Conservation (phyloP, 1,140 invertebrate species). For the Pseudomyrmex dendroicus region DNA sequence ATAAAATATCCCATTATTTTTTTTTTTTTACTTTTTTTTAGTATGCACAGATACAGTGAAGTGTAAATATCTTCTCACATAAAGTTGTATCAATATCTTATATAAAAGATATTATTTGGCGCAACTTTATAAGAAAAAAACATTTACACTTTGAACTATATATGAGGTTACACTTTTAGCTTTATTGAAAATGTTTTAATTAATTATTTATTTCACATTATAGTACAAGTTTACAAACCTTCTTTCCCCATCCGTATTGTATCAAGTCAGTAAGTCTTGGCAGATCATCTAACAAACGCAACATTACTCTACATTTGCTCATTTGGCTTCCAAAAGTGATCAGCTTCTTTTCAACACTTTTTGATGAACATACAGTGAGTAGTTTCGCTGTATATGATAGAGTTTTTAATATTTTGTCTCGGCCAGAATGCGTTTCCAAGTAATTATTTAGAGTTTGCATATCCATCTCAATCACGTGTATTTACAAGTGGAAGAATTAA, state of each 20-base stretch:
- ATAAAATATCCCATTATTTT: conserved; percentile 13
- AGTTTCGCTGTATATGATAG: conserved; percentile 89
- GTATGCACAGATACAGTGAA: no score
- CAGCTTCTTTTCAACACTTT: conserved; percentile 86
- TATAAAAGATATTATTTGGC: no score
- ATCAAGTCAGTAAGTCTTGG: conserved; percentile 88
- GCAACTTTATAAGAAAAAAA: no score
- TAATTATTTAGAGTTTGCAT: conserved; percentile 71
- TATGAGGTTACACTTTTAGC: not conserved
- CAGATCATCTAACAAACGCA: conserved; percentile 91
- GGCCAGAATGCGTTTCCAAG: conserved; percentile 85
- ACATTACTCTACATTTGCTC: conserved; percentile 88
- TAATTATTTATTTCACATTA: conserved; percentile 54
- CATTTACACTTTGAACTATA: not conserved
- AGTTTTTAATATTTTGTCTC: conserved; percentile 88
- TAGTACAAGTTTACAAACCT: conserved; percentile 80
- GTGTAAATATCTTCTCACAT: no score
- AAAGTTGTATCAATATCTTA: no score
- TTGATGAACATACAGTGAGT: conserved; percentile 85
- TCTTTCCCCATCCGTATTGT: conserved; percentile 87
- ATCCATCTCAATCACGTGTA: conserved; percentile 18
- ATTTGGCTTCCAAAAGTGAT: conserved; percentile 88
- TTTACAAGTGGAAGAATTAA: not conserved
- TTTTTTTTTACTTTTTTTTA: conserved; percentile 20
- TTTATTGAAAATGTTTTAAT: no score